These are phyloP conservation scores for Chondrosia reniformis DNA, from an alignment of 37 sponge, comb jelly and placozoan genomes.

Conservation along the genomic window DNA sequence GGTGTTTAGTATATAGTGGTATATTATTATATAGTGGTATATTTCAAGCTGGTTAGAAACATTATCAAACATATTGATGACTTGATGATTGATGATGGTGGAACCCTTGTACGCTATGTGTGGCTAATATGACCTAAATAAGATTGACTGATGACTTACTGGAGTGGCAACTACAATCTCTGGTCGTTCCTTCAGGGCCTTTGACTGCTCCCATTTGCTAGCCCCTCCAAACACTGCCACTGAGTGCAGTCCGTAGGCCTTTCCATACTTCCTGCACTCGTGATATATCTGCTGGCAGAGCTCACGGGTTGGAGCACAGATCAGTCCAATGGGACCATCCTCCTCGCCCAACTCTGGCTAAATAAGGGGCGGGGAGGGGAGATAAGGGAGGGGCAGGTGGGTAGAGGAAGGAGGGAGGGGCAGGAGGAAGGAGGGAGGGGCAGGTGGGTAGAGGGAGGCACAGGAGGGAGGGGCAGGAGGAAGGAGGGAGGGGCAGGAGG, in stretches of 20 bases:
- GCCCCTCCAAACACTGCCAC: constrained; percentile 92
- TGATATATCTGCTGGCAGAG: constrained; percentile 98
- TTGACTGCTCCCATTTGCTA: constrained; percentile 90
- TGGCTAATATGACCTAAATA: too few relatives aligned
- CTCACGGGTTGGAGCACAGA: constrained; percentile 97
- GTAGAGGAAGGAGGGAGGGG: too few relatives aligned
- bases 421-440: neutral
- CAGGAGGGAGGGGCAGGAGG: neutral
- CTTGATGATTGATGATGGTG: too few relatives aligned
- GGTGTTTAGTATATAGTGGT: too few relatives aligned
- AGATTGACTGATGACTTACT: too few relatives aligned
- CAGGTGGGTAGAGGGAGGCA: neutral
- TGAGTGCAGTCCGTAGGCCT: constrained; percentile 75
- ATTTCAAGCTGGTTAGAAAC: too few relatives aligned
- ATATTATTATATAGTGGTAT: too few relatives aligned
- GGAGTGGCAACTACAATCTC: constrained; percentile 97
- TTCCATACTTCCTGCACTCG: constrained; percentile 83
- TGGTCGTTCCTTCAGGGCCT: constrained; percentile 86
- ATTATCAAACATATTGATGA: too few relatives aligned
- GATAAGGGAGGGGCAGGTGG: neutral
- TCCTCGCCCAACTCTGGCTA: constrained; percentile 86
- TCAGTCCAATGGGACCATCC: constrained; percentile 95
- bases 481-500: neutral
- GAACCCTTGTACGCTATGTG: too few relatives aligned
- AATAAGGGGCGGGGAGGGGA: neutral